Base-by-base conservation (phyloP, 2,888 invertebrate species). In the Plebejus melissa region DNA sequence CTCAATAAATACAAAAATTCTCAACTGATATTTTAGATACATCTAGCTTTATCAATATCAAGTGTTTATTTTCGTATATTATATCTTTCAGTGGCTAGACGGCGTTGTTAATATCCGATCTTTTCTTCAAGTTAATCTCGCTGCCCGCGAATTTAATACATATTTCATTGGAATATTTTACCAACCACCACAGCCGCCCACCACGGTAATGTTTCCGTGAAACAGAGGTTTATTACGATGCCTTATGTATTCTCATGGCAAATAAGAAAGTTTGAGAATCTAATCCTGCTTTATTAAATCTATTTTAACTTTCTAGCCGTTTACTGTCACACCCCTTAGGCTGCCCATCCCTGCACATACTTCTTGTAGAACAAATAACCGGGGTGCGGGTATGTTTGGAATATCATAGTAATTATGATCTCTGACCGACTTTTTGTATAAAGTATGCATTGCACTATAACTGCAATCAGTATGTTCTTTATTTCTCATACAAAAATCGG, bases 111-210 rank as follows among this genome's bases (percentile, higher is more conserved):
- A 90, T 90, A 91, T 88, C 87, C 86, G 86, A 87, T 88, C 85
- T 84, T 82, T 79, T 82, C 50, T 82, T 70, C 82, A 82, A 84
- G 88, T 89, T 90, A 89, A 91, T 90, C 88, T 86, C 84, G 82
- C 85, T 85, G 85, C 84, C 84, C 87, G 84, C 87, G 85, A 88
- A 86, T 90, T 90, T 91, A 91, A 92, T 91, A 91, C 91, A 89
- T 90, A 91, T 92, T 91, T 90, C 89, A 91, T 91, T 90, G 92
- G 87, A 87, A 90, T 90, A 90, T 89, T 89, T 87, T 86, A 85
- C 87, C 82, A 86, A 82, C 88, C 87, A 86, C 87, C 84, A 84
- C 85, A 82, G 82, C 60, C 22, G 32, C 65, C 32, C 32, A 32
- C 32, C 65, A 32, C 32, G 28, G 28, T 65, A 65, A 65, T 88